Evolutionary conservation across 1,140 invertebrate genomes (phyloP), one percentile per base, ranked within the genome.

Genomic region (Centruroides vittatus): DNA sequence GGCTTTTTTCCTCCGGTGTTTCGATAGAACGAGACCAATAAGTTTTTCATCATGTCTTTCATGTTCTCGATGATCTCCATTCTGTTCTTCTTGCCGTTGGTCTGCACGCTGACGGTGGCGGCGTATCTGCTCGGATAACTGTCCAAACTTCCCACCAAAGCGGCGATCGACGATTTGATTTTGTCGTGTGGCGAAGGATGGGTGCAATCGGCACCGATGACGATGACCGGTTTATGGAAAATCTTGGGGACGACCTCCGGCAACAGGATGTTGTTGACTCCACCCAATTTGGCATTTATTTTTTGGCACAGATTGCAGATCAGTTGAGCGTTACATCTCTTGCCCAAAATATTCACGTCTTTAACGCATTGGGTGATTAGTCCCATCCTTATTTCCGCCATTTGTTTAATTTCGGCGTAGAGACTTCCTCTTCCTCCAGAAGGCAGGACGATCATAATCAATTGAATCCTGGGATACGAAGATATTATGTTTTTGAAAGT

Each of bases 191-290:
- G 52, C 3, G 84, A 81, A 0, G 88, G 88, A 79, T 92, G 88
- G 1, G 87, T 90, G 1, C 92, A 88, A 75, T 93, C 90, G 35
- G 88, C 89, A 1, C 90, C 88, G 47, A 92, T 73, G 12, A 87
- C 78, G 77, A 91, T 86, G 1, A 76, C 73, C 3, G 78, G 76
- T 41, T 35, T 48, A 3, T 64, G 46, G 10, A 81, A 63, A 51
- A 51, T 51, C 0, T 34, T 5, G 5, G 50, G 50, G 5, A 8
- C 11, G 5, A 13, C 10, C 6, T 1, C 3, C 5, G n/a, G 12
- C 12, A 3, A 51, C 11, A 51, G 4, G 50, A 11, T 8, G 11
- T 51, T 51, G 50, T 51, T 51, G n/a, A 51, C 3, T 51, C 50
- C 50, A 13, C 50, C 50, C 10, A 51, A 13, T 10, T 51, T 34